Base-by-base conservation (phyloP, 2,888 invertebrate genomes). In the Lysandra bellargus region DNA sequence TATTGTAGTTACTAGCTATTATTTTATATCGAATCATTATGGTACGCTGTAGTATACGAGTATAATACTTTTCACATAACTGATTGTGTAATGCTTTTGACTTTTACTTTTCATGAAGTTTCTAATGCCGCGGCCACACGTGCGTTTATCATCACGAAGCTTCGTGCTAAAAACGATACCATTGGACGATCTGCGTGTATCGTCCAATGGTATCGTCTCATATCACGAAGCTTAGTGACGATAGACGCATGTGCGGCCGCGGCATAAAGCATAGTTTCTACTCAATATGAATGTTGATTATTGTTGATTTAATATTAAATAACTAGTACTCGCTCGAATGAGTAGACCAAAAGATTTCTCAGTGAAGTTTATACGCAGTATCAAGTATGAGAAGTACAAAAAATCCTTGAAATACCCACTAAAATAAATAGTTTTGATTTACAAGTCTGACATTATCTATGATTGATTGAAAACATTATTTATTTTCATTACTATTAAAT, bases 11-110 rank as follows among this genome's bases (percentile, higher is more conserved):
- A 69, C 33, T 61, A 49, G 72, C n/a, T 23, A 5, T 72, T 23
- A 37, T 78, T 30, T 69, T 64, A 72, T 79, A 73, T 57, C 57
- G 37, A 79, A 74, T 57, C 53, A 79, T 79, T 79, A 74, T 75
- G 79, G 57, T 61, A 79, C 61, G 75, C 79, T 79, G 75, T 79
- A 79, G 40, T 33, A 64, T 44, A 57, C 74, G 23, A 57, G 74
- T 79, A 75, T 78, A 69, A 44, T 44, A 73, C 79, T 44, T 61
- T 53, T 33, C 61, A 75, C 61, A 74, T 79, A 61, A 75, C 60
- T 61, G 74, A 79, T 79, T 57, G 74, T 23, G 23, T n/a, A 14
- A 23, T 4, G 69, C 14, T 64, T 7, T 9, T 69, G 69, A 14
- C 33, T 14, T 69, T 69, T 37, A 40, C 73, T 2, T 40, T 57